Conservation (phyloP, 1,140 invertebrate genomes). For the Tetragnatha versicolor region DNA sequence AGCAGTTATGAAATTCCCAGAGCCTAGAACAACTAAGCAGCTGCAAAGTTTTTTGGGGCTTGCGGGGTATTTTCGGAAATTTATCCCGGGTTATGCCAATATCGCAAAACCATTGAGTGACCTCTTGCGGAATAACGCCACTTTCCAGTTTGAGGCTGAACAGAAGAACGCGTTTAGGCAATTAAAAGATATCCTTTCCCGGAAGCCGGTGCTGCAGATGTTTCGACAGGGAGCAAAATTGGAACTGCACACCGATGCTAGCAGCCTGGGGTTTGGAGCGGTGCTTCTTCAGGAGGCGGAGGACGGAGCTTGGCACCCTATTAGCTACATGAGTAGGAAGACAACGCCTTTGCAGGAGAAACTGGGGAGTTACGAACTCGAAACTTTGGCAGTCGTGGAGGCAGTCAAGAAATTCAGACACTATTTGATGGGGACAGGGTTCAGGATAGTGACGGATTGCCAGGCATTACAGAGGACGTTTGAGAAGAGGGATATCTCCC, state of each 20-base stretch:
- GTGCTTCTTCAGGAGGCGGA: slow-evolving; percentile 66
- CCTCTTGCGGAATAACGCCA: slow-evolving; percentile 62
- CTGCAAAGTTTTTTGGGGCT: slow-evolving; percentile 60
- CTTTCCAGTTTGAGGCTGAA: slow-evolving; percentile 61
- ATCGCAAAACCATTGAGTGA: slow-evolving; percentile 62
- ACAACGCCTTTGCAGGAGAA: not conserved
- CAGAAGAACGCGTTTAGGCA: slow-evolving; percentile 61
- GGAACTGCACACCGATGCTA: slow-evolving; percentile 59
- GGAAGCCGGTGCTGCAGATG: slow-evolving; percentile 57
- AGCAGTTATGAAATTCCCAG: slow-evolving; percentile 46
- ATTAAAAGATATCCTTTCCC: slow-evolving; percentile 60
- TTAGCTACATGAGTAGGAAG: not conserved
- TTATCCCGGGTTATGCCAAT: slow-evolving; percentile 59
- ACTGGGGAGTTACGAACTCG: not conserved
- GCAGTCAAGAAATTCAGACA: slow-evolving; percentile 23
- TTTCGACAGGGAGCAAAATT: slow-evolving; percentile 54
- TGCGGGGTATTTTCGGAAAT: slow-evolving; percentile 60
- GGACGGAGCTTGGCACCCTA: not conserved
- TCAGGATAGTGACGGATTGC: slow-evolving; percentile 43
- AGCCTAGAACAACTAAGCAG: slow-evolving; percentile 48
- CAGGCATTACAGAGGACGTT: slow-evolving; percentile 30
- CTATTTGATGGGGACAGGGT: slow-evolving; percentile 12
- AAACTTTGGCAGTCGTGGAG: slow-evolving; percentile 13
- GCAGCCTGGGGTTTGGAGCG: slow-evolving; percentile 65
- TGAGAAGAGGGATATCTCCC: not conserved